phyloP scores from a whole-genome alignment of 2,797 vertebrate genomes.

The Odontamblyopus rebecca region DNA sequence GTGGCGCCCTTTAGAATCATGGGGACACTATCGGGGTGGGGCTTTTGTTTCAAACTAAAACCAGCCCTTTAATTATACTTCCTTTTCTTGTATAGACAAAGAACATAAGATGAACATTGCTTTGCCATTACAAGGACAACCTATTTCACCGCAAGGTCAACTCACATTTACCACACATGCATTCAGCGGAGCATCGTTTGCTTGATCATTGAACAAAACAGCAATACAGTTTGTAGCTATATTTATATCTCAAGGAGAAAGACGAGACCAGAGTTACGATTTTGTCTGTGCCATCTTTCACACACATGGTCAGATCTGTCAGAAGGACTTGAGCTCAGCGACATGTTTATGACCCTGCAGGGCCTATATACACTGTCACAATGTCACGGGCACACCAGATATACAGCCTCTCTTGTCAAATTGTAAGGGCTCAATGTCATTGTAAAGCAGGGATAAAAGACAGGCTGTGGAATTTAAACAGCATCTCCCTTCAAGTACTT shows the following conservation, averaged over 20 bases:
- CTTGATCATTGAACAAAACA: neutral
- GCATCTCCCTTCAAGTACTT: neutral
- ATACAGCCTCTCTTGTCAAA: slow-evolving; percentile 2
- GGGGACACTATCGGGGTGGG: too few species aligned
- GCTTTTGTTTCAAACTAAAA: too few species aligned
- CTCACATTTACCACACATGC: neutral
- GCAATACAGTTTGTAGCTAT: neutral
- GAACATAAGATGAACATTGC: neutral
- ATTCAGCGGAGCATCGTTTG: neutral
- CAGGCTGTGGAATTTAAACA: neutral
- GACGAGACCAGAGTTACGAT: slow-evolving; percentile 2
- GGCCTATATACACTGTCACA: neutral
- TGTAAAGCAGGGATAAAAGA: slow-evolving; percentile 2
- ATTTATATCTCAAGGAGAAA: slow-evolving; percentile 4
- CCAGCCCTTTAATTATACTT: too few species aligned
- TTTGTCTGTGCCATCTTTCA: slow-evolving; percentile 3
- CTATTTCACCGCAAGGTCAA: neutral
- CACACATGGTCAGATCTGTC: neutral
- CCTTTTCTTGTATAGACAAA: too few species aligned
- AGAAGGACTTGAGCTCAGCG: neutral
- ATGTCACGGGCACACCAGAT: neutral
- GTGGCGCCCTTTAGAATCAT: too few species aligned
- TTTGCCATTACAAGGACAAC: neutral
- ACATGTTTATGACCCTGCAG: slow-evolving; percentile 1
- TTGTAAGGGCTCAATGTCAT: neutral